phyloP scores from a whole-genome alignment of 2,888 invertebrate species.

The Pammene fasciana region DNA sequence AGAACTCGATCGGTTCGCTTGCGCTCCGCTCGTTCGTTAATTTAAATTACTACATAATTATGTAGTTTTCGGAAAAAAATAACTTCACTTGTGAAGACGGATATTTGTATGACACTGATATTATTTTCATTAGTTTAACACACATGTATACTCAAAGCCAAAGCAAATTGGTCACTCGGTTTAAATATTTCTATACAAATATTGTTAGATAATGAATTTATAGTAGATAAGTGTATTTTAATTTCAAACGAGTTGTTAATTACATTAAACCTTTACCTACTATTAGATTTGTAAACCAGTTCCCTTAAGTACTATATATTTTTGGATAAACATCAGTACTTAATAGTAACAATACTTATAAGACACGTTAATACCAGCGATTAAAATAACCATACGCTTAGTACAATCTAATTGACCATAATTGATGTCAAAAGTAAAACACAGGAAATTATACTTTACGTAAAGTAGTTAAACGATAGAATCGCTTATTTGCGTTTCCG shows the following conservation, averaged over 20 bases:
- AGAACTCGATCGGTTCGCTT: too few species aligned
- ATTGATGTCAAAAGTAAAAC: neutral
- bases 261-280: neutral
- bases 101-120: too few species aligned
- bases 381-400: constrained; percentile 1
- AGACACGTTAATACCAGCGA: neutral
- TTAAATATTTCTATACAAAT: too few species aligned
- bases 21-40: too few species aligned
- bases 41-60: too few species aligned
- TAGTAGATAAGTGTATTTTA: neutral
- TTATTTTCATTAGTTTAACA: too few species aligned
- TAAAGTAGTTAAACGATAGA: neutral
- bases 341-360: neutral
- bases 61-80: too few species aligned
- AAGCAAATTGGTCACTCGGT: too few species aligned
- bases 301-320: constrained; percentile 1
- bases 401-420: neutral
- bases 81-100: too few species aligned
- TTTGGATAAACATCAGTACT: neutral
- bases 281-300: neutral
- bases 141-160: too few species aligned
- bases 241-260: neutral
- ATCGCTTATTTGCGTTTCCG: neutral
- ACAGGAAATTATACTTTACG: neutral
- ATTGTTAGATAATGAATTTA: too few species aligned